Conservation (phyloP, 2,797 vertebrate species). For the Smutsia temminckii region DNA sequence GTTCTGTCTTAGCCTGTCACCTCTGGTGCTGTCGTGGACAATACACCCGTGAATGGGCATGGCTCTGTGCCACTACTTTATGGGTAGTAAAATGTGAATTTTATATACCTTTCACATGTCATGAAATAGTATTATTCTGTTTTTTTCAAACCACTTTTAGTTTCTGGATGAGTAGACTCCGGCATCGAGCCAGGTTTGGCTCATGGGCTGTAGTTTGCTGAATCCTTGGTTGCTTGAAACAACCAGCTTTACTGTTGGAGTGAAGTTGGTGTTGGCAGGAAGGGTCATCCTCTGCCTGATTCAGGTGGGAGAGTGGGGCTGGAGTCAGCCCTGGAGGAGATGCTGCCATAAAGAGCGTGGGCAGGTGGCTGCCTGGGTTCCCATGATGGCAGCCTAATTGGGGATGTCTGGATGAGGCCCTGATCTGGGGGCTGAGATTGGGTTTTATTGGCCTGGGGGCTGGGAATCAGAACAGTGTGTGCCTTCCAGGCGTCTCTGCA, state of each 20-base stretch:
- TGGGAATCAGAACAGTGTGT: fast-evolving
- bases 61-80: fast-evolving
- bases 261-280: background rate
- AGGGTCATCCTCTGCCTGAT: background rate
- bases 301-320: background rate
- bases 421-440: background rate
- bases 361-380: background rate
- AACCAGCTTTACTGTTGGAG: fast-evolving
- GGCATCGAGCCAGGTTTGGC: background rate
- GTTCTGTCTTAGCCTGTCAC: background rate
- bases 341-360: background rate
- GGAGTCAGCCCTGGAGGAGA: background rate
- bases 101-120: background rate
- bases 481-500: background rate
- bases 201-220: background rate
- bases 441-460: background rate
- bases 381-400: fast-evolving
- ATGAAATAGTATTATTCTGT: background rate
- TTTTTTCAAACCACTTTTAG: background rate
- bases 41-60: fast-evolving
- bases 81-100: background rate
- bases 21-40: fast-evolving
- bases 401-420: background rate
- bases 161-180: background rate
- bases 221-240: background rate